phyloP scores from a whole-genome alignment of 2,888 invertebrate species.

The Tipula confusa region DNA sequence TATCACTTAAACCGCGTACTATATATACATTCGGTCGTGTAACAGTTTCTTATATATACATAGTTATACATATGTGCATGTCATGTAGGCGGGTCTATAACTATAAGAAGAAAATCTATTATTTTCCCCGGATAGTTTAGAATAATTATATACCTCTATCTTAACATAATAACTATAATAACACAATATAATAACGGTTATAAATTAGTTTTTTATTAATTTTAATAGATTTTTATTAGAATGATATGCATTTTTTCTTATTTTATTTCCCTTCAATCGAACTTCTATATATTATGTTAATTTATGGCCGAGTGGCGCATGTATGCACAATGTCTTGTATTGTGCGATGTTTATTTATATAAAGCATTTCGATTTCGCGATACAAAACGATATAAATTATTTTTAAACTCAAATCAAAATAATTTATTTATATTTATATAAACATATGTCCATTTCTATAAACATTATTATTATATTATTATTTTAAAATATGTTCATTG shows the following conservation, averaged over 20 bases:
- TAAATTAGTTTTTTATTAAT: background rate
- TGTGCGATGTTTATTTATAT: background rate
- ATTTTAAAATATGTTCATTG: background rate
- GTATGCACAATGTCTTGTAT: background rate
- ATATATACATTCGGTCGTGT: background rate
- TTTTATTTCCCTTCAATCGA: background rate
- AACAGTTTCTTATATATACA: background rate
- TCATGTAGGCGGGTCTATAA: background rate
- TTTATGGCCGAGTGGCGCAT: background rate
- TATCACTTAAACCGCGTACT: background rate
- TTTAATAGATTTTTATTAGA: background rate
- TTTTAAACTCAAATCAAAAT: background rate
- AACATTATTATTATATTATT: background rate
- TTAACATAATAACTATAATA: background rate
- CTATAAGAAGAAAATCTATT: background rate
- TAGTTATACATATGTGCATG: background rate
- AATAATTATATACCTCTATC: background rate
- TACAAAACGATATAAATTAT: background rate
- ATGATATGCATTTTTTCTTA: background rate
- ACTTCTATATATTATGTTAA: background rate
- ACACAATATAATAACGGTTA: background rate
- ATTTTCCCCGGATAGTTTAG: background rate
- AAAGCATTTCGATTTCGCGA: background rate
- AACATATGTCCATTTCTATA: background rate
- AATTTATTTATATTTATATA: slow-evolving; percentile 3